These are phyloP conservation scores for Sarcophaga carnaria DNA, from an alignment of 2,888 invertebrate species.

Conservation along the genomic window DNA sequence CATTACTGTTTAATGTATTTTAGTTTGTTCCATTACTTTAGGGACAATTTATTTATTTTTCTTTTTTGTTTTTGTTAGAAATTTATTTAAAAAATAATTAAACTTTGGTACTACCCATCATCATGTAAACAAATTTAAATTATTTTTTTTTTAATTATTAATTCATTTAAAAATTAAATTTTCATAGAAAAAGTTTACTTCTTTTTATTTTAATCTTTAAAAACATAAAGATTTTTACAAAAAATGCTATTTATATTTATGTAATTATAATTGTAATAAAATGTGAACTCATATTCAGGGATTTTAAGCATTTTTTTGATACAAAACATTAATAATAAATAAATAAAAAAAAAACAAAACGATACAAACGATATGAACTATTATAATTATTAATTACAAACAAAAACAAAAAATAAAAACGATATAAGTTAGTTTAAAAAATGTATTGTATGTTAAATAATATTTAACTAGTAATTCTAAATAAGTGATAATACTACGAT, in stretches of 20 bases:
- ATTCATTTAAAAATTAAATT: neutral
- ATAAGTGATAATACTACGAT: constrained; percentile 51
- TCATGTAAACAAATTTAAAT: neutral
- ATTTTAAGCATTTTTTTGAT: constrained; percentile 81
- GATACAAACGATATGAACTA: constrained; percentile 37
- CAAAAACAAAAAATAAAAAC: neutral
- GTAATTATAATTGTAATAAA: constrained; percentile 71
- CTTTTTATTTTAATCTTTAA: constrained; percentile 23
- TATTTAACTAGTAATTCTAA: constrained; percentile 40
- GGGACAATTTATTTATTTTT: neutral
- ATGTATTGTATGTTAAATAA: constrained; percentile 54
- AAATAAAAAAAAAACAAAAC: constrained; percentile 23
- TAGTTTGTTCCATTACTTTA: neutral
- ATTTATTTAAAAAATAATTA: neutral
- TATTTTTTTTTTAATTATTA: neutral
- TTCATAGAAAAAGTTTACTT: neutral
- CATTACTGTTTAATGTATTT: neutral
- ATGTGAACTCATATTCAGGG: constrained; percentile 81
- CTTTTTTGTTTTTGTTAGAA: neutral
- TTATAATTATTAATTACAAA: constrained; percentile 47
- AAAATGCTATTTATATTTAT: constrained; percentile 52
- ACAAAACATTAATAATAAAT: constrained; percentile 54
- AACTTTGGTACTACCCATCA: no score
- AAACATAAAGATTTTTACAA: constrained; percentile 10
- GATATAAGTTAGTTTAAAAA: constrained; percentile 26